These are phyloP conservation scores for Lytechinus variegatus DNA, from an alignment of 35 echinoderm and acorn worm genomes.

Conservation along the genomic window DNA sequence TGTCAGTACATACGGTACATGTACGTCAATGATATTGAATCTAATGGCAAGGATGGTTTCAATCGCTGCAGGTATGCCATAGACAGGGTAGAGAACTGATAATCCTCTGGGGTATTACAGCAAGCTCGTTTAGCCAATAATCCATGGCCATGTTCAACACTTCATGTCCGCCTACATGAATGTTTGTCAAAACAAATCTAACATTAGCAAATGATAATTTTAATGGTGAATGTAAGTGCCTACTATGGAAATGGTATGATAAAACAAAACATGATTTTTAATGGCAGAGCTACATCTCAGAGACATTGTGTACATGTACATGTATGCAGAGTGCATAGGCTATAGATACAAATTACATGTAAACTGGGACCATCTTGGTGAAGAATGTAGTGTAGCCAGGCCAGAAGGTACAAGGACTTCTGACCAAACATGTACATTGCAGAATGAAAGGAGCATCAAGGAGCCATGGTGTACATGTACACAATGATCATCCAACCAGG, in stretches of 20 bases:
- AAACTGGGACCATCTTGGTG: no score
- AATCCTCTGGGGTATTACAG: neutral
- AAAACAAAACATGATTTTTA: no score
- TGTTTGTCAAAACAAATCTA: neutral
- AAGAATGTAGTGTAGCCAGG: no score
- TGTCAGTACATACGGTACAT: neutral
- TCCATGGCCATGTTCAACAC: neutral
- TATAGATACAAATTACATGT: no score
- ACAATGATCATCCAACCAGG: neutral
- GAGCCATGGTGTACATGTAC: neutral
- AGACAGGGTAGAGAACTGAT: neutral
- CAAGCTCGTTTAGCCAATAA: neutral
- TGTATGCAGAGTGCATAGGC: neutral
- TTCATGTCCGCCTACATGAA: neutral
- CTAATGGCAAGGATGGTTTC: neutral
- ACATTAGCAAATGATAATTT: neutral
- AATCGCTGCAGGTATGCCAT: neutral
- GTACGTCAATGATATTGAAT: neutral
- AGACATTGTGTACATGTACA: neutral
- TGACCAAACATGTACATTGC: neutral
- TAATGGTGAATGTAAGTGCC: no score
- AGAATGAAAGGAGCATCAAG: neutral
- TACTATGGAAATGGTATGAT: no score
- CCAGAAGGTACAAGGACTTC: neutral
- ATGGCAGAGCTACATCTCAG: no score